Evolutionary conservation across 2,797 vertebrate genomes (phyloP).

Genomic region (Myotis findleyi): DNA sequence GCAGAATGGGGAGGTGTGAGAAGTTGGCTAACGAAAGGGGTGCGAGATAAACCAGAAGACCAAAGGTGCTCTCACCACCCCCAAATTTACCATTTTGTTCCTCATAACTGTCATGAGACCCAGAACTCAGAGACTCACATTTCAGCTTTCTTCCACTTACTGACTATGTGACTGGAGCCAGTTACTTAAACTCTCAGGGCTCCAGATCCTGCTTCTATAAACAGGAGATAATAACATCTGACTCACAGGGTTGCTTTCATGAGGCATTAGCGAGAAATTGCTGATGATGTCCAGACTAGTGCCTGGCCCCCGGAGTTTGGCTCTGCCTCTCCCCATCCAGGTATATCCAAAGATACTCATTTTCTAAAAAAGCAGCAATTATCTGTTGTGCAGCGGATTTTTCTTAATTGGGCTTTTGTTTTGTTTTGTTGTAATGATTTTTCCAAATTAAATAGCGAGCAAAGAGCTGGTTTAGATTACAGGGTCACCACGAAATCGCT

Average conservation of each 20-base stretch:
- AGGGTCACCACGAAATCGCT: slow-evolving; percentile 65
- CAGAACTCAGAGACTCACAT: slow-evolving; percentile 1
- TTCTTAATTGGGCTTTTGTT: slow-evolving; percentile 67
- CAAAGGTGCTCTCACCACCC: neutral
- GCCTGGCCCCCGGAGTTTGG: neutral
- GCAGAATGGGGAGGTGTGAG: rapidly evolving
- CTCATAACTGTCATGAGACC: neutral
- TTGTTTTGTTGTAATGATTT: slow-evolving; percentile 73
- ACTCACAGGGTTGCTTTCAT: slow-evolving; percentile 31
- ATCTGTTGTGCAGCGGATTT: slow-evolving; percentile 6
- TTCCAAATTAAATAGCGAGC: slow-evolving; percentile 79
- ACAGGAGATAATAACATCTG: slow-evolving; percentile 63
- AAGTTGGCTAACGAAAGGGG: neutral
- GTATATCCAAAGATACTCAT: slow-evolving; percentile 48
- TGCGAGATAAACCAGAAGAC: neutral
- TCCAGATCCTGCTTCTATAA: slow-evolving; percentile 63
- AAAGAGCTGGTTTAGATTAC: slow-evolving; percentile 77
- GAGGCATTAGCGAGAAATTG: slow-evolving; percentile 10
- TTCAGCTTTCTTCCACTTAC: slow-evolving; percentile 23
- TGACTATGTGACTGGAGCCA: slow-evolving; percentile 24
- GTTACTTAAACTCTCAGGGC: slow-evolving; percentile 39
- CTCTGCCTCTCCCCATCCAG: slow-evolving; percentile 35
- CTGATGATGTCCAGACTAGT: neutral
- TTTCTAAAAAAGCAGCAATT: slow-evolving; percentile 51
- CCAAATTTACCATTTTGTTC: neutral